A percentile compares a stretch with the other conserved stretches of the same genome.
Evolutionary conservation across 2,113 vertebrate genomes (phyloP).

Genomic region (Polypterus bichir): DNA sequence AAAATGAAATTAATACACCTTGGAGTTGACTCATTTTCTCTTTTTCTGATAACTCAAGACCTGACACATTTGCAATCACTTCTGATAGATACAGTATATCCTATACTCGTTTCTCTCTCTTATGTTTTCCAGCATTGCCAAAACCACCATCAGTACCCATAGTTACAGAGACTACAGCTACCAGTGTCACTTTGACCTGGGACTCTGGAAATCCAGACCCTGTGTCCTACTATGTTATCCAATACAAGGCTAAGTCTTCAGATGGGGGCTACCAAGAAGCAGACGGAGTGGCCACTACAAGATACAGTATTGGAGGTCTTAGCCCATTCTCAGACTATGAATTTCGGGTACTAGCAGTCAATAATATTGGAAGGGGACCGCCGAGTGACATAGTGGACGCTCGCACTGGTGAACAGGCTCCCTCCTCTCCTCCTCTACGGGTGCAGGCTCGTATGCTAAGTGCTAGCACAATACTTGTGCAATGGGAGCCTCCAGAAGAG

Average conservation of each 20-base stretch:
- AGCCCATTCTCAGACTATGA: constrained; percentile 89
- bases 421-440: constrained; percentile 78
- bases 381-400: constrained; percentile 68
- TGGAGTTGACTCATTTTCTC: too few relatives aligned
- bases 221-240: constrained; percentile 85
- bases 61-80: too few relatives aligned
- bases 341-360: constrained; percentile 79
- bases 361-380: constrained; percentile 83
- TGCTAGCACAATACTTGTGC: constrained; percentile 82
- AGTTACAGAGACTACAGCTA: constrained; percentile 93
- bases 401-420: constrained; percentile 83
- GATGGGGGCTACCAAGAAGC: constrained; percentile 86
- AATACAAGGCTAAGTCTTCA: constrained; percentile 67
- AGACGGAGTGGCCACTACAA: constrained; percentile 91
- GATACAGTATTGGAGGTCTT: constrained; percentile 93
- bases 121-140: constrained; percentile 64
- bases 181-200: constrained; percentile 94
- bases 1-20: too few relatives aligned
- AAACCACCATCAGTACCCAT: constrained; percentile 71
- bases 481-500: constrained; percentile 90
- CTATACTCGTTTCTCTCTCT: constrained; percentile 28
- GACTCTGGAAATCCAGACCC: constrained; percentile 87
- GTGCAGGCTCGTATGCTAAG: constrained; percentile 85
- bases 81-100: constrained; percentile 22
- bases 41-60: too few relatives aligned